Evolutionary conservation across 2,113 vertebrate genomes (phyloP).

Genomic region (Pavo muticus): DNA sequence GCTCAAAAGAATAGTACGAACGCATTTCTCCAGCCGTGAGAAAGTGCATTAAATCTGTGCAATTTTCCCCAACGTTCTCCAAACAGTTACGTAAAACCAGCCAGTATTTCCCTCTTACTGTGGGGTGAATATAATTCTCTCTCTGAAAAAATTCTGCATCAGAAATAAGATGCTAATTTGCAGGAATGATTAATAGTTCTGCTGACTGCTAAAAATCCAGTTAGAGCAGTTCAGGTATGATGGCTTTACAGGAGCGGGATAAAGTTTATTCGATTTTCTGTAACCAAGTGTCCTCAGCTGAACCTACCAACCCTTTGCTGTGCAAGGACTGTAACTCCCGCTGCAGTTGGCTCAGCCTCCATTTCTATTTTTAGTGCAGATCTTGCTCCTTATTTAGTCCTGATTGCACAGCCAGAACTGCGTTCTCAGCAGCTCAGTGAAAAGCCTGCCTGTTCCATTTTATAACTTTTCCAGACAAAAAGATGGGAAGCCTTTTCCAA

Average conservation of each 20-base stretch:
- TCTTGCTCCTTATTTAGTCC: constrained; percentile 76
- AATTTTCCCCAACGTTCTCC: background rate
- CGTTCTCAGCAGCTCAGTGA: constrained; percentile 71
- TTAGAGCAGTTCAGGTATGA: background rate
- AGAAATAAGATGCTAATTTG: constrained; percentile 1
- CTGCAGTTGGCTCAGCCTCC: constrained; percentile 70
- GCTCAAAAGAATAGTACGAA: background rate
- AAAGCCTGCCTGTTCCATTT: constrained; percentile 66
- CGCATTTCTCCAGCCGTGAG: background rate
- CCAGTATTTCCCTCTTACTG: background rate
- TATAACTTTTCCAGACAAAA: constrained; percentile 64
- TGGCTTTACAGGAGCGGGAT: constrained; percentile 17
- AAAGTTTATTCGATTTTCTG: constrained; percentile 61
- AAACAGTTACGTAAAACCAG: constrained; percentile 1
- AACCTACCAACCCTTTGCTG: constrained; percentile 69
- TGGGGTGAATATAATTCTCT: background rate
- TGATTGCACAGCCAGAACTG: constrained; percentile 71
- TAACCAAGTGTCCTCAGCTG: constrained; percentile 74
- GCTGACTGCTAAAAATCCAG: constrained; percentile 23
- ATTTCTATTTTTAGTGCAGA: constrained; percentile 79
- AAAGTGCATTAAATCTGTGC: background rate
- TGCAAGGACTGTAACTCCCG: constrained; percentile 72
- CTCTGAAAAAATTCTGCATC: background rate
- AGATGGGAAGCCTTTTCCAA: constrained; percentile 58
- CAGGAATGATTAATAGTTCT: constrained; percentile 23